phyloP scores from a whole-genome alignment of 2,113 vertebrate genomes.

The Athene noctua region DNA sequence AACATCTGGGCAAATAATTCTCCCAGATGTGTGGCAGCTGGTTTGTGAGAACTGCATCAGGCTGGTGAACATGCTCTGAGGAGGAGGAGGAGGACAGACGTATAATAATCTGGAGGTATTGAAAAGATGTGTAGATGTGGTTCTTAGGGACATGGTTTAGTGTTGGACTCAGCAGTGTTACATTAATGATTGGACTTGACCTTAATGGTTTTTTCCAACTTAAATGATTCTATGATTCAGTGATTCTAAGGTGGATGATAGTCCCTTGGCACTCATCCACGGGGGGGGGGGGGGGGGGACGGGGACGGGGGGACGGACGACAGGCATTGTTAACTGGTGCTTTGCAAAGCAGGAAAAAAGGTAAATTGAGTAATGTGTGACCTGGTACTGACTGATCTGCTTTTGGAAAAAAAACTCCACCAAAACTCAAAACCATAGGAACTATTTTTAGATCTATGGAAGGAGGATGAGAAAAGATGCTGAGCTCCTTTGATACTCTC shows the following conservation, averaged over 20 bases:
- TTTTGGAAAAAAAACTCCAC: too few relatives aligned
- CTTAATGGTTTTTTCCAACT: not conserved
- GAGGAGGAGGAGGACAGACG: not conserved
- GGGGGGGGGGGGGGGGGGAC: too few relatives aligned
- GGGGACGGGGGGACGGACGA: too few relatives aligned
- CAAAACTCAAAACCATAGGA: not conserved
- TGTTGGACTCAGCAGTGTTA: too few relatives aligned
- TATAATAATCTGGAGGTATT: not conserved
- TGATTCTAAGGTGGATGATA: not conserved
- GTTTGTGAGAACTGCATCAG: not conserved
- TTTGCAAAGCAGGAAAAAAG: not conserved
- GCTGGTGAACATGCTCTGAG: accelerated
- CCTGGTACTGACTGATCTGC: not conserved
- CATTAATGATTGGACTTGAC: not conserved
- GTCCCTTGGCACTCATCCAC: accelerated
- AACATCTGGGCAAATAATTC: not conserved
- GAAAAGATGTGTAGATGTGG: not conserved
- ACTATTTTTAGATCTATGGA: not conserved
- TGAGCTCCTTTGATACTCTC: not conserved
- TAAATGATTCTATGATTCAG: accelerated
- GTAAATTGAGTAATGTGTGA: not conserved
- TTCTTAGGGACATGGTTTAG: not conserved
- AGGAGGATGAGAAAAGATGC: not conserved
- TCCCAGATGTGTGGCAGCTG: not conserved
- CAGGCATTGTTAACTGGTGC: not conserved